phyloP scores from a whole-genome alignment of 2,113 vertebrate genomes.

The Hemiprocne comata region DNA sequence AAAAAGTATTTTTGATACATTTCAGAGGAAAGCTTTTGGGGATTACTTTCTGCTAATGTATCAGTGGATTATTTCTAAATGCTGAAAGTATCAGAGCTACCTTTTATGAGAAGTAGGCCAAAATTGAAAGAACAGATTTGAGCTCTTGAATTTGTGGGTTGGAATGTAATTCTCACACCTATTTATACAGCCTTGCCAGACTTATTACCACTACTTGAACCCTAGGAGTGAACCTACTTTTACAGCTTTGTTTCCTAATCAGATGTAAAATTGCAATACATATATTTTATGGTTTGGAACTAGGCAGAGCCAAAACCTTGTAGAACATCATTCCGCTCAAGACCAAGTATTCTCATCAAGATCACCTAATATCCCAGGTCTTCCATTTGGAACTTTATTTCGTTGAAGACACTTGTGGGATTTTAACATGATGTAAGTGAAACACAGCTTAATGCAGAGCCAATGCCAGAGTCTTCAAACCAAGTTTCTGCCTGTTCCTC shows the following conservation, averaged over 20 bases:
- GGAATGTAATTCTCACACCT: conserved; percentile 69
- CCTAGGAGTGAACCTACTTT: conserved; percentile 52
- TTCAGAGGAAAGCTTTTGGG: background rate
- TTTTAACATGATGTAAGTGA: conserved; percentile 34
- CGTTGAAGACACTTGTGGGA: conserved; percentile 8
- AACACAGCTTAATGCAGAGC: background rate
- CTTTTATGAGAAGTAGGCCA: conserved; percentile 26
- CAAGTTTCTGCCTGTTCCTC: background rate
- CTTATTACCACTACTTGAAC: conserved; percentile 34
- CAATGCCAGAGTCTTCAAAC: background rate
- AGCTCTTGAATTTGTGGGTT: conserved; percentile 24
- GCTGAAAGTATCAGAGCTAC: conserved; percentile 27
- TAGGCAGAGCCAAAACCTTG: conserved; percentile 30
- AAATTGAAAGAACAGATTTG: conserved; percentile 65
- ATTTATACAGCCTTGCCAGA: conserved; percentile 59
- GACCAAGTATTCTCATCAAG: conserved; percentile 27
- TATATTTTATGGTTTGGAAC: conserved; percentile 41
- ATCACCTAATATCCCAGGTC: conserved; percentile 32
- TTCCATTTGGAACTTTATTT: conserved; percentile 2
- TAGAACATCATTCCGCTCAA: background rate
- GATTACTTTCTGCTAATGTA: background rate
- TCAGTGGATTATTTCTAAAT: conserved; percentile 56
- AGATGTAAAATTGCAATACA: conserved; percentile 13
- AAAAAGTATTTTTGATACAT: background rate
- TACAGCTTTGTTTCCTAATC: conserved; percentile 65